A percentile compares a stretch with the other conserved stretches of the same genome.
Conservation (phyloP, 2,113 vertebrate species). For the Sorex araneus region DNA sequence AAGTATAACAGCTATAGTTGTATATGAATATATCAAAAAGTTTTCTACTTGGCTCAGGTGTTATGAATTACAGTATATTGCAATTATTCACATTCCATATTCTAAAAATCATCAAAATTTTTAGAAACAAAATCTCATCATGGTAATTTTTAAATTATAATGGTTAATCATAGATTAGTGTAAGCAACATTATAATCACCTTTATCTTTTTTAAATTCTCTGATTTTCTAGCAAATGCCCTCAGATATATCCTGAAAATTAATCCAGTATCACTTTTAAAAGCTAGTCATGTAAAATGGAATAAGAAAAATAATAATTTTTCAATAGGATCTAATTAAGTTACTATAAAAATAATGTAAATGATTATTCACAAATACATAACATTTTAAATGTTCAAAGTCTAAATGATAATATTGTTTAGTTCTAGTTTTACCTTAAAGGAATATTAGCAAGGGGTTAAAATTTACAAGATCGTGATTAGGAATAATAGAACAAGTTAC, state of each 20-base stretch:
- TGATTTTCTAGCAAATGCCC: slow-evolving; percentile 43
- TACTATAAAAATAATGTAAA: slow-evolving; percentile 27
- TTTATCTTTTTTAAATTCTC: not conserved
- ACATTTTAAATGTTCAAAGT: slow-evolving; percentile 25
- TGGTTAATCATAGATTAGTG: slow-evolving; percentile 36
- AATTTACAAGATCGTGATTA: slow-evolving; percentile 13
- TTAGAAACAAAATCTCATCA: slow-evolving; percentile 13
- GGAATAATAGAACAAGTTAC: slow-evolving; percentile 27
- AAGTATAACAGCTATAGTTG: not conserved
- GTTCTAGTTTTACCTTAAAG: slow-evolving; percentile 25
- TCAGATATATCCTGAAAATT: not conserved
- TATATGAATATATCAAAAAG: not conserved
- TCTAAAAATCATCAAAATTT: slow-evolving; percentile 21
- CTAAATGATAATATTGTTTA: not conserved
- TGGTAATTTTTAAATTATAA: not conserved
- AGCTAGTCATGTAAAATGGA: not conserved
- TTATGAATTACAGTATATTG: not conserved
- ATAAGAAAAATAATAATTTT: not conserved
- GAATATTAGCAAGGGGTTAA: slow-evolving; percentile 31
- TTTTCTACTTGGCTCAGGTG: not conserved
- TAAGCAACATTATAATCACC: not conserved
- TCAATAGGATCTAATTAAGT: slow-evolving; percentile 2
- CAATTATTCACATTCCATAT: slow-evolving; percentile 4
- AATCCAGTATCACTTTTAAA: slow-evolving; percentile 25
- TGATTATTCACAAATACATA: slow-evolving; percentile 22